Evolutionary conservation across 2,888 invertebrate genomes (phyloP), one percentile per base, ranked within the genome.

Genomic region (Diplolepis rosae): DNA sequence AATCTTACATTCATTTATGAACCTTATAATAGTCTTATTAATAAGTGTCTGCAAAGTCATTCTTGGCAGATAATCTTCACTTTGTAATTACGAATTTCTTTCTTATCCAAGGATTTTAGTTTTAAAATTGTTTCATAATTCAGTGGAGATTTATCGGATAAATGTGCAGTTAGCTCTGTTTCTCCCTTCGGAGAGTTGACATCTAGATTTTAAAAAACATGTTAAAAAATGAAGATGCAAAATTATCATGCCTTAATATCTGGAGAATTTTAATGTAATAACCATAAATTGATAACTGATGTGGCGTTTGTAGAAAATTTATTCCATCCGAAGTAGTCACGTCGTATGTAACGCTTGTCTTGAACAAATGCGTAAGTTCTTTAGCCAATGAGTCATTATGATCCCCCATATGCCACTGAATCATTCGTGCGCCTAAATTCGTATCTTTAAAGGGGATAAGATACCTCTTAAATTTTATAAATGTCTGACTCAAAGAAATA

Each of bases 351-450:
- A 83, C 82, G 15, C 65, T 69, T 6, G 77, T 72, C 7, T 83
- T 70, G 70, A 85, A 86, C 6, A 86, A 74, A 61, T 83, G 83
- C 2, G 70, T 68, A 65, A 84, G 81, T 76, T 87, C 87, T 54
- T 75, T 70, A 18, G 77, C 73, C 3, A 81, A 69, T 1, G 75
- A 69, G 66, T 84, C 82, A 11, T 68, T 67, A 22, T 74, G 71
- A 68, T 83, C 75, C 30, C 81, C 82, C 75, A 85, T 76, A 48
- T 87, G 69, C 84, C 85, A 85, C 11, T 81, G 78, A 65, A 87
- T 80, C 27, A 87, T 75, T 70, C 80, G 77, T 50, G 87, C 45
- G 5, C 87, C 87, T 61, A 86, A 81, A 24, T 80, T 72, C 0
- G 86, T 86, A 50, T 85, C 87, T 87, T 65, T 24, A 77, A 74